Evolutionary conservation across 2,113 vertebrate species (phyloP), one percentile per base, ranked within the genome.

Genomic region (Mugil cephalus): DNA sequence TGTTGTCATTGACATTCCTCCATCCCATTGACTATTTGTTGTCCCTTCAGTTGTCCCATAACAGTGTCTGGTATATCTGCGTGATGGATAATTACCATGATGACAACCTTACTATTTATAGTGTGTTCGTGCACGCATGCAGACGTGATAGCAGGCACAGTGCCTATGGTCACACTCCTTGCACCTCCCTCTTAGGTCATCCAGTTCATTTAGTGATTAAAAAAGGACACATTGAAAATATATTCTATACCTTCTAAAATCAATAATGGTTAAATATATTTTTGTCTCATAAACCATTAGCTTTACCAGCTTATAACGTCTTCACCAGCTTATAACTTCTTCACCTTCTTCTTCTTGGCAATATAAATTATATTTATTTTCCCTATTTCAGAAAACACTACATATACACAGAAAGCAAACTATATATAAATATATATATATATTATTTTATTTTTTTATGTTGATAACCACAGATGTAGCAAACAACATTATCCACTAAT

Each of bases 111-210:
- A 42, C 40, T 77, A 62, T 87, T 86, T 83, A 84, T 86, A 89
- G 76, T 38, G 56, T 11, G 54, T 71, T 11, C 9, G 54, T 43
- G 56, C 42, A 21, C 30, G 18, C n/a, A 50, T 74, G 73, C 62
- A 83, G 87, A 92, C 78, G 69, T 92, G 91, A 87, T 85, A 77
- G 2, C n/a, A 74, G 65, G 68, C 82, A 88, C 74, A 48, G 24
- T 52, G 35, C 18, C 38, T 46, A 10, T 65, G 24, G 39, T 64
- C 36, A 64, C 47, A 58, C 30, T 15, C 8, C 36, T 15, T 42
- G 30, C 19, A 2, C 14, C 36, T 40, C 48, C 17, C 34, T 46
- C 51, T 62, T 10, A 38, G 24, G 59, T 24, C 42, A 30, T 30
- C 5, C 5, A 30, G 24, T 30, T 30, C 24, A 30, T 30, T 30